phyloP scores from a whole-genome alignment of 2,113 vertebrate species.

The Naja naja region DNA sequence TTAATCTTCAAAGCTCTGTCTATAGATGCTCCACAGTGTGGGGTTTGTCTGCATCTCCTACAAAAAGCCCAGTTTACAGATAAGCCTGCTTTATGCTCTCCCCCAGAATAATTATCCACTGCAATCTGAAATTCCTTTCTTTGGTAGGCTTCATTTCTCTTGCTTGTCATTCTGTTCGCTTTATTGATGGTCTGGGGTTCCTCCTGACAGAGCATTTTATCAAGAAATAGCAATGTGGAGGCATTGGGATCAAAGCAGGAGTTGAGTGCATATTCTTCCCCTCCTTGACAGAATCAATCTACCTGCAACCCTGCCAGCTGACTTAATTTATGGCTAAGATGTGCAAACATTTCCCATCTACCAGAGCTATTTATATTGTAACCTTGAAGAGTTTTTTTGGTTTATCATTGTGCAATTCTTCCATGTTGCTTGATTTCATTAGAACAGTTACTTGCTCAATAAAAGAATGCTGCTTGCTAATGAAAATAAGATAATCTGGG shows the following conservation, averaged over 20 bases:
- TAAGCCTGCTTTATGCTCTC: neutral
- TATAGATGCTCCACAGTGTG: neutral
- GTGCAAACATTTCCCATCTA: conserved; percentile 45
- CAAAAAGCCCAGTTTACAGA: neutral
- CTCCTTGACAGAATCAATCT: conserved; percentile 37
- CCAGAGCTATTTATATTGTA: conserved; percentile 42
- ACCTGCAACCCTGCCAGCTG: neutral
- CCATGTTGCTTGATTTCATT: conserved; percentile 51
- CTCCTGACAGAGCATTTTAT: conserved; percentile 42
- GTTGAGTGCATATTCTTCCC: conserved; percentile 35
- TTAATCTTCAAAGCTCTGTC: neutral
- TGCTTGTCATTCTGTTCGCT: conserved; percentile 31
- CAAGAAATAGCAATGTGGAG: conserved; percentile 50
- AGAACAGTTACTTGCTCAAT: conserved; percentile 31
- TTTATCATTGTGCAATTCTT: conserved; percentile 43
- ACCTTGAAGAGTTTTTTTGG: conserved; percentile 43
- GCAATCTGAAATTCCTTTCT: conserved; percentile 33
- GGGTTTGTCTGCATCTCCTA: neutral
- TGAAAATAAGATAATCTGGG: conserved; percentile 27
- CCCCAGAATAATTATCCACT: conserved; percentile 10
- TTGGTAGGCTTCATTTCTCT: conserved; percentile 16
- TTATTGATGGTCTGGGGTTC: conserved; percentile 39
- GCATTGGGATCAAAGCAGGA: conserved; percentile 35
- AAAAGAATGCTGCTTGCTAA: conserved; percentile 27
- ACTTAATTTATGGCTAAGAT: conserved; percentile 38